A percentile compares a stretch with the other conserved stretches of the same genome.
phyloP scores from a whole-genome alignment of 2,113 vertebrate species.

The Struthio camelus region DNA sequence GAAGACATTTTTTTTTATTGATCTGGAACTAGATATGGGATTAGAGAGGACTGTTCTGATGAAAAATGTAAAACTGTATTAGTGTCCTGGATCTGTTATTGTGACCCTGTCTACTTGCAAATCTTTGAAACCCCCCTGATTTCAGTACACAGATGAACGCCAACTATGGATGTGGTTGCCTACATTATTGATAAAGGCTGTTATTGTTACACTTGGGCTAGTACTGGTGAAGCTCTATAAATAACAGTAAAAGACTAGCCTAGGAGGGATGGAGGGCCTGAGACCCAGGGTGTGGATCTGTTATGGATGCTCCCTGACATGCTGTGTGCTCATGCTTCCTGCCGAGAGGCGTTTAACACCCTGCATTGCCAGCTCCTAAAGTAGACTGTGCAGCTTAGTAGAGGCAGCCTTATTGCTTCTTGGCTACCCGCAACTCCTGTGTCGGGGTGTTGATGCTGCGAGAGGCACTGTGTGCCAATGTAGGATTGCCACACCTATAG shows the following conservation, averaged over 20 bases:
- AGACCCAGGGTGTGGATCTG: background rate
- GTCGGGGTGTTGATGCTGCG: background rate
- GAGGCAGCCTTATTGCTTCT: background rate
- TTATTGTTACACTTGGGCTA: background rate
- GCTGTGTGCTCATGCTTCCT: background rate
- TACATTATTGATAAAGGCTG: background rate
- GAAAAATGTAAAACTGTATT: background rate
- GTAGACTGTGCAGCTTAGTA: background rate
- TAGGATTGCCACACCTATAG: background rate
- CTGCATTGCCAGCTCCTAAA: background rate
- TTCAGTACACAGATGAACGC: background rate
- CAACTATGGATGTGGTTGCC: background rate
- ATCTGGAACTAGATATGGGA: background rate
- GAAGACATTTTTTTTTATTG: background rate
- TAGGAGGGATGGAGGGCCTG: background rate
- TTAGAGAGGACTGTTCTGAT: background rate
- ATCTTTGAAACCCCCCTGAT: background rate
- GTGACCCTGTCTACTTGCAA: background rate
- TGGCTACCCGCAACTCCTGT: background rate
- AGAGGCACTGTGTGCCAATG: background rate
- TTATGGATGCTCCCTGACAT: background rate
- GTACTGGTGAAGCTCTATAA: background rate
- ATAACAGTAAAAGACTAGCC: background rate
- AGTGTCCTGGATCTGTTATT: background rate
- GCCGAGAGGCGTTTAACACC: background rate